A percentile compares a stretch with the other conserved stretches of the same genome.
These are phyloP conservation scores for Spodoptera picta DNA, from an alignment of 2,888 invertebrate species.

Conservation along the genomic window DNA sequence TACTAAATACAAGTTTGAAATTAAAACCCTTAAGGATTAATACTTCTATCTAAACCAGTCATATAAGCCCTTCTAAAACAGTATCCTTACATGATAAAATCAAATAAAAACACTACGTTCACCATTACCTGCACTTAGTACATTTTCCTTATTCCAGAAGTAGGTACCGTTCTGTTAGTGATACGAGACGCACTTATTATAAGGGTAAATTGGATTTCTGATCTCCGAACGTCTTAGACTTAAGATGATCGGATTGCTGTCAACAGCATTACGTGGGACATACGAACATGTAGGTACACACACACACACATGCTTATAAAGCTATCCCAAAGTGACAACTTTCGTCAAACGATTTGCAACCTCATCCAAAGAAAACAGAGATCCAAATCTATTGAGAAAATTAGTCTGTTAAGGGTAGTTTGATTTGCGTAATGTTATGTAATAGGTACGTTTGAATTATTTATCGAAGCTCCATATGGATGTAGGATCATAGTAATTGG, in stretches of 20 bases:
- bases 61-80: too few species aligned
- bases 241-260: slow-evolving; percentile 70
- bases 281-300: slow-evolving; percentile 16
- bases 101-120: not conserved
- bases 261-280: slow-evolving; percentile 58
- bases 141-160: slow-evolving; percentile 9
- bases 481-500: not conserved
- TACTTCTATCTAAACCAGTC: too few species aligned
- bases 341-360: too few species aligned
- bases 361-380: too few species aligned
- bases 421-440: slow-evolving; percentile 21
- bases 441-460: slow-evolving; percentile 34
- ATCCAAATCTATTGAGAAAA: too few species aligned
- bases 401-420: too few species aligned
- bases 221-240: slow-evolving; percentile 69
- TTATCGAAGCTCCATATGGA: slow-evolving; percentile 11
- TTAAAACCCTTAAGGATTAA: too few species aligned
- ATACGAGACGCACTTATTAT: slow-evolving; percentile 56
- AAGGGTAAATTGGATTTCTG: slow-evolving; percentile 64
- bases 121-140: slow-evolving; percentile 9
- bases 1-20: too few species aligned
- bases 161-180: slow-evolving; percentile 43
- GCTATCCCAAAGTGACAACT: too few species aligned
- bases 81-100: not conserved
- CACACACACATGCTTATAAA: too few species aligned